Conservation (phyloP, 2,113 vertebrate species). For the Noctilio leporinus region DNA sequence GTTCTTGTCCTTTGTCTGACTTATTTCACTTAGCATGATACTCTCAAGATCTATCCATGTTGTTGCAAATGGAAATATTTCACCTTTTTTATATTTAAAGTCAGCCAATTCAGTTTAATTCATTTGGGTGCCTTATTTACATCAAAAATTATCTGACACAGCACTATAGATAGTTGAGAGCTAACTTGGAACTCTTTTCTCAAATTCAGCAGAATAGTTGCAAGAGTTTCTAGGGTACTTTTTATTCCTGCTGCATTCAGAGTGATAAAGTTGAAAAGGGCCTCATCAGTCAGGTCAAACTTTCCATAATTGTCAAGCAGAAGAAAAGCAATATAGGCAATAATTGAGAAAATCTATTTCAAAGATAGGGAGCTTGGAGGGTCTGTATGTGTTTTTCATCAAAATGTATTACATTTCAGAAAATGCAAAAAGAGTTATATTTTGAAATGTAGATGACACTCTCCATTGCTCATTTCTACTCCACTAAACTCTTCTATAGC, state of each 20-base stretch:
- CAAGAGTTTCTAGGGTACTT: background rate
- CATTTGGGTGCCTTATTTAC: background rate
- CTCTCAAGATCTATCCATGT: background rate
- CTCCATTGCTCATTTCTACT: background rate
- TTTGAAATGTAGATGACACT: conserved; percentile 11
- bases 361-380: background rate
- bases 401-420: conserved; percentile 20
- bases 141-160: background rate
- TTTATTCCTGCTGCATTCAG: background rate
- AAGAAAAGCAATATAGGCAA: background rate
- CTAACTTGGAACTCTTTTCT: background rate
- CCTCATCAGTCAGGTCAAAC: background rate
- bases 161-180: background rate
- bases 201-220: background rate
- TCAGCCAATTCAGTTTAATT: background rate
- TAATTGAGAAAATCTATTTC: background rate
- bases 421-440: background rate
- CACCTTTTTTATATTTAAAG: background rate
- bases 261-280: background rate
- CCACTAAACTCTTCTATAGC: background rate
- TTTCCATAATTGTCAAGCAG: background rate
- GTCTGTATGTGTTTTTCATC: background rate
- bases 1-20: background rate
- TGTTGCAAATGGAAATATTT: background rate
- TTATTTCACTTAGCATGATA: background rate